phyloP scores from a whole-genome alignment of 2,113 vertebrate genomes.

The Catharus bicknelli region DNA sequence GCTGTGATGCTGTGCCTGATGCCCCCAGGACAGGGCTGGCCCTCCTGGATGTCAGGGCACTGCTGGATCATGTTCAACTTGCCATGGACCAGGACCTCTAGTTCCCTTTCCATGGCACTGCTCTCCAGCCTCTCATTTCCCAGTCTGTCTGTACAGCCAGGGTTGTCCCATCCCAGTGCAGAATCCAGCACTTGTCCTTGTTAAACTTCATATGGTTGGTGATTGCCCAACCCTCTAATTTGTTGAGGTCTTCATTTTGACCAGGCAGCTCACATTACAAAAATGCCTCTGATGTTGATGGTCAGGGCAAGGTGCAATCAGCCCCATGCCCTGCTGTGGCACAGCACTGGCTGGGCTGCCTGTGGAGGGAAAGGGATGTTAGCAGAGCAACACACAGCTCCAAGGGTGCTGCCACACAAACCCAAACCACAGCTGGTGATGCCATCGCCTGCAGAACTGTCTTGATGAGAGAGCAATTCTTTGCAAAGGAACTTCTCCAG shows the following conservation, averaged over 20 bases:
- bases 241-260: not conserved
- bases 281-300: accelerated
- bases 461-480: not conserved
- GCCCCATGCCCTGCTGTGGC: accelerated
- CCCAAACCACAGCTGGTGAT: accelerated
- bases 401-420: not conserved
- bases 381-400: accelerated
- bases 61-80: accelerated
- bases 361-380: accelerated
- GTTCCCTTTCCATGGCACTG: accelerated
- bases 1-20: not conserved
- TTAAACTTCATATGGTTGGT: not conserved
- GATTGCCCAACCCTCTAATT: not conserved
- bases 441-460: accelerated
- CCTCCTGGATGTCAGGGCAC: not conserved
- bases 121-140: not conserved
- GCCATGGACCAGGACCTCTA: accelerated
- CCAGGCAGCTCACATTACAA: not conserved
- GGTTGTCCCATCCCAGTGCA: not conserved
- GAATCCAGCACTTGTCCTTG: accelerated
- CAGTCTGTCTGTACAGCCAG: accelerated
- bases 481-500: not conserved
- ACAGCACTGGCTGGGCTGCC: accelerated
- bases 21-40: accelerated
- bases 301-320: not conserved